Evolutionary conservation across 2,888 invertebrate species (phyloP).

Genomic region (Tinea pellionella): DNA sequence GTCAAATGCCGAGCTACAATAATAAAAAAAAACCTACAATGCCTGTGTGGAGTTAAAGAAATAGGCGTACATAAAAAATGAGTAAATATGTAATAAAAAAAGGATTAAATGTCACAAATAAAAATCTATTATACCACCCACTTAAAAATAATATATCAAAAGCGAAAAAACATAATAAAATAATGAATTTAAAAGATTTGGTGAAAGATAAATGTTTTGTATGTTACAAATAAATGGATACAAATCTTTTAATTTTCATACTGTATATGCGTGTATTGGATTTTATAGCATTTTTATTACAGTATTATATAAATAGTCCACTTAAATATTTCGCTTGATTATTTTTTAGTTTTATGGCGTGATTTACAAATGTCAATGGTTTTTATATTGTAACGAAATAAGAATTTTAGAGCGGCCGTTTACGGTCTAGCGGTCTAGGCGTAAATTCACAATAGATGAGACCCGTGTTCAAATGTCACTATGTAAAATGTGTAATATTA

Average conservation of each 20-base stretch:
- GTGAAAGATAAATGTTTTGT: background rate
- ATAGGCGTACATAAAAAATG: too few relatives aligned
- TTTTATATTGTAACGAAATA: background rate
- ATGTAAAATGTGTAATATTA: too few relatives aligned
- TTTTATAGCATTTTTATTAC: slow-evolving; percentile 8
- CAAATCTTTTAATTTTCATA: background rate
- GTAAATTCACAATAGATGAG: too few relatives aligned
- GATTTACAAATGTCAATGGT: background rate
- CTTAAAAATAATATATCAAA: background rate
- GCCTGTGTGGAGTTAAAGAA: too few relatives aligned
- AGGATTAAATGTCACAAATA: too few relatives aligned
- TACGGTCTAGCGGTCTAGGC: too few relatives aligned
- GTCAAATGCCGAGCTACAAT: too few relatives aligned
- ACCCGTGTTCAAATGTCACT: too few relatives aligned
- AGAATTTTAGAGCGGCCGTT: too few relatives aligned
- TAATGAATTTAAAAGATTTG: background rate
- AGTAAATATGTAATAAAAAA: too few relatives aligned
- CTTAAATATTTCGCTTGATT: background rate
- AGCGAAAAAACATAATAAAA: background rate
- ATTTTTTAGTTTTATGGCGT: background rate
- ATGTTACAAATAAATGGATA: background rate
- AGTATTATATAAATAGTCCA: background rate
- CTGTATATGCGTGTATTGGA: background rate
- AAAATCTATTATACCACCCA: too few relatives aligned
- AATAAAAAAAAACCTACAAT: too few relatives aligned